Base-by-base conservation (phyloP, 2,113 vertebrate genomes). In the Thunnus maccoyii region DNA sequence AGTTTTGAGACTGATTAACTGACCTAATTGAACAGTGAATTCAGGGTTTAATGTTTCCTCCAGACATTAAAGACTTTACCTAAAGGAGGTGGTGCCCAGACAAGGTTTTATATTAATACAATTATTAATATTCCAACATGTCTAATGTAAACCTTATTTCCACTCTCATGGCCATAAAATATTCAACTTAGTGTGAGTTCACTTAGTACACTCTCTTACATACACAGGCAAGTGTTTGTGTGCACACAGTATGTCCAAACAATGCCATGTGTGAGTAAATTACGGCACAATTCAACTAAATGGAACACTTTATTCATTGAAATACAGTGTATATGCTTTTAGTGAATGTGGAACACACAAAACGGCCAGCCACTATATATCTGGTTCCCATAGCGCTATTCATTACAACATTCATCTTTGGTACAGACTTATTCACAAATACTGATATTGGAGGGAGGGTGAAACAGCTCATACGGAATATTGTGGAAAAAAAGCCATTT, bases 91-190 rank as follows among this genome's bases (percentile, higher is more conserved):
- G 27, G 27, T 30, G 27, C 27, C 27, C 27, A 30, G 27, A 30
- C 27, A 3, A 30, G 2, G 27, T 30, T 30, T 30, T 30, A 30
- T 30, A 30, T 30, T 30, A 30, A 30, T 30, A 3, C 2, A 30
- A 30, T 30, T 30, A 30, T 30, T 30, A 30, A 30, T 30, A 30
- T 30, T 30, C 27, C 2, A 30, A 4, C 27, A 30, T 30, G 27
- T 41, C 36, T 41, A 48, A 57, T 76, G 27, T 52, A 51, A 56
- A 74, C 71, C 58, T 72, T 47, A 69, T 73, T 67, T 52, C 25
- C 58, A 3, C 41, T 46, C 32, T 22, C 9, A 51, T 1, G 6
- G 15, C 11, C 41, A 62, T 41, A 72, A 76, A 56, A 47, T 5
- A 60, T 30, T 32, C 20, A 72, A 36, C 30, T 54, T 46, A 17